Conservation (phyloP, 37 sponge, comb jelly and placozoan genomes). For the Aphrocallistes beatrix region DNA sequence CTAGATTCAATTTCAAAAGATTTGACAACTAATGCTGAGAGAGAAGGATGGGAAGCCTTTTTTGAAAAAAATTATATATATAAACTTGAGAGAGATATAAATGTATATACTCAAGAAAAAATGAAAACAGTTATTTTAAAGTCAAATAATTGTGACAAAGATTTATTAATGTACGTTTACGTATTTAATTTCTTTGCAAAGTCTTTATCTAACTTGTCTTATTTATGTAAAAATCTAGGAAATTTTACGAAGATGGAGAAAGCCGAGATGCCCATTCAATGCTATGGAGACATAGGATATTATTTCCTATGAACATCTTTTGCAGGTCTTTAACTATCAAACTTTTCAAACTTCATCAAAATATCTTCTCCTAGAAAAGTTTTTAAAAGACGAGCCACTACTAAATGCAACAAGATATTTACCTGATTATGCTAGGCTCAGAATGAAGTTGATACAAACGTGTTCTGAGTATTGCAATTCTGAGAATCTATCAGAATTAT, state of each 20-base stretch:
- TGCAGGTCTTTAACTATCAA: background rate
- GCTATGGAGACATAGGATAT: conserved; percentile 12
- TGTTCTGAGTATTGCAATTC: background rate
- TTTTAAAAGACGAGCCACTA: background rate
- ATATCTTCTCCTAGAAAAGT: background rate
- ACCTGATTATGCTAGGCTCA: background rate
- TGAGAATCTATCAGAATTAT: background rate
- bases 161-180: background rate
- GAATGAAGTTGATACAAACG: background rate
- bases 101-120: background rate
- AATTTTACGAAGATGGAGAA: background rate
- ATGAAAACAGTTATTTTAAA: background rate
- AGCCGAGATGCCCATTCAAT: background rate
- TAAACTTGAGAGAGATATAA: background rate
- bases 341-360: background rate
- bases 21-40: background rate
- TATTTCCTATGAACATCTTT: background rate
- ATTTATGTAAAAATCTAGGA: background rate
- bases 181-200: no score
- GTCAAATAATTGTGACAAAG: background rate
- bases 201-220: background rate
- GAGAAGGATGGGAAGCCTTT: background rate
- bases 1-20: background rate
- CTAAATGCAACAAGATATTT: background rate
- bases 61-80: background rate